phyloP scores from a whole-genome alignment of 2,797 vertebrate genomes.

The Micromesistius poutassou region DNA sequence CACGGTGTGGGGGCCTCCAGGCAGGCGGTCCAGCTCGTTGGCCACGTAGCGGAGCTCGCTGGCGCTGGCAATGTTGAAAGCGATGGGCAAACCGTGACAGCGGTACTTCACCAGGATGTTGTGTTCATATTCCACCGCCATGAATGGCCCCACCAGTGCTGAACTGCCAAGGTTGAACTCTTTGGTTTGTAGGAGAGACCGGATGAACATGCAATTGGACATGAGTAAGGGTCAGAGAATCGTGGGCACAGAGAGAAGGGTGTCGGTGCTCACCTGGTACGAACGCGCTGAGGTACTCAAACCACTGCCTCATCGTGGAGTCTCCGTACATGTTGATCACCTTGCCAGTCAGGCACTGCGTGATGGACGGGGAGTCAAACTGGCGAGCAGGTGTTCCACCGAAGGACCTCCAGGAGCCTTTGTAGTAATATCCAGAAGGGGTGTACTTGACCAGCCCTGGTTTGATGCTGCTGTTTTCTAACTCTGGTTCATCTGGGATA shows the following conservation, averaged over 20 bases:
- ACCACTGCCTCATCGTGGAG: slow-evolving; percentile 97
- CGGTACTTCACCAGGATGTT: slow-evolving; percentile 88
- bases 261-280: slow-evolving; percentile 79
- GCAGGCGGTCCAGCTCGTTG: slow-evolving; percentile 87
- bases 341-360: slow-evolving; percentile 85
- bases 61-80: slow-evolving; percentile 84
- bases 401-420: slow-evolving; percentile 80
- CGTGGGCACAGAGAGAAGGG: neutral
- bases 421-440: slow-evolving; percentile 87
- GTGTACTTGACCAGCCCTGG: slow-evolving; percentile 34
- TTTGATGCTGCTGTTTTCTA: slow-evolving; percentile 47
- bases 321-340: slow-evolving; percentile 91
- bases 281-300: slow-evolving; percentile 85
- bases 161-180: slow-evolving; percentile 90
- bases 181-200: slow-evolving; percentile 76
- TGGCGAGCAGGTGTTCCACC: slow-evolving; percentile 67
- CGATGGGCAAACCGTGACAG: slow-evolving; percentile 93
- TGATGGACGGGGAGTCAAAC: slow-evolving; percentile 81
- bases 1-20: slow-evolving; percentile 86
- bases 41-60: slow-evolving; percentile 88
- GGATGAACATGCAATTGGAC: neutral
- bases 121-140: slow-evolving; percentile 86
- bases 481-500: slow-evolving; percentile 33
- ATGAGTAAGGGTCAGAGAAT: neutral
- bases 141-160: slow-evolving; percentile 90